phyloP scores from a whole-genome alignment of 2,113 vertebrate genomes.

The Plecturocebus donacophilus region DNA sequence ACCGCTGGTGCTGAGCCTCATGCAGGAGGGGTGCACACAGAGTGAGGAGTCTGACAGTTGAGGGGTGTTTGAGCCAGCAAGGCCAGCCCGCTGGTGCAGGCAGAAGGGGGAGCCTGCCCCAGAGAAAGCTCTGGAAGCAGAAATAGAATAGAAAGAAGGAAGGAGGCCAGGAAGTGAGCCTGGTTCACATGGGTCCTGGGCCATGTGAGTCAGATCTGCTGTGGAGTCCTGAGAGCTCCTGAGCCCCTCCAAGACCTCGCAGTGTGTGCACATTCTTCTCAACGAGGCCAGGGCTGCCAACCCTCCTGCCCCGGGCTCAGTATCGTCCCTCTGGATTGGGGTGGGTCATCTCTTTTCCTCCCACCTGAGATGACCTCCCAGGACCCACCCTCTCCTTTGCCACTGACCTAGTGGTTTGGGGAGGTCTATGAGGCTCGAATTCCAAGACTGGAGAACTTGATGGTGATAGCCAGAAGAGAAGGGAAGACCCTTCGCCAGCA shows the following conservation, averaged over 20 bases:
- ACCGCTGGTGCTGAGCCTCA: background rate
- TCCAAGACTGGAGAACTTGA: background rate
- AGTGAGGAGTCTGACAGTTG: background rate
- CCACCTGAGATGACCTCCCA: background rate
- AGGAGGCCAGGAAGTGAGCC: slow-evolving; percentile 61
- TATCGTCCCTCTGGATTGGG: background rate
- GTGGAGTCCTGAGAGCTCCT: background rate
- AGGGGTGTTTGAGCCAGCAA: background rate
- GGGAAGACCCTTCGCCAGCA: background rate
- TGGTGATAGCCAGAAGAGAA: background rate
- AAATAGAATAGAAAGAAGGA: slow-evolving; percentile 73
- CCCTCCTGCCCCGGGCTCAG: background rate
- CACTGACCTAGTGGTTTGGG: background rate
- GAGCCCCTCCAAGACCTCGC: background rate
- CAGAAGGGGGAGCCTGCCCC: slow-evolving; percentile 27
- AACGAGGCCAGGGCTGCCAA: background rate
- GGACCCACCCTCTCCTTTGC: background rate
- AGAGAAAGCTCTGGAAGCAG: slow-evolving; percentile 56
- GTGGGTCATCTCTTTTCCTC: background rate
- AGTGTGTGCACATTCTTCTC: background rate
- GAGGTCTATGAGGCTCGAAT: background rate
- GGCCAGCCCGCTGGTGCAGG: background rate
- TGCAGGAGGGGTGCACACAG: background rate
- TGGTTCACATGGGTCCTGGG: slow-evolving; percentile 48
- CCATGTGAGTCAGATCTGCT: background rate